Conservation (phyloP, 2,113 vertebrate genomes). For the Protobothrops flavoviridis region DNA sequence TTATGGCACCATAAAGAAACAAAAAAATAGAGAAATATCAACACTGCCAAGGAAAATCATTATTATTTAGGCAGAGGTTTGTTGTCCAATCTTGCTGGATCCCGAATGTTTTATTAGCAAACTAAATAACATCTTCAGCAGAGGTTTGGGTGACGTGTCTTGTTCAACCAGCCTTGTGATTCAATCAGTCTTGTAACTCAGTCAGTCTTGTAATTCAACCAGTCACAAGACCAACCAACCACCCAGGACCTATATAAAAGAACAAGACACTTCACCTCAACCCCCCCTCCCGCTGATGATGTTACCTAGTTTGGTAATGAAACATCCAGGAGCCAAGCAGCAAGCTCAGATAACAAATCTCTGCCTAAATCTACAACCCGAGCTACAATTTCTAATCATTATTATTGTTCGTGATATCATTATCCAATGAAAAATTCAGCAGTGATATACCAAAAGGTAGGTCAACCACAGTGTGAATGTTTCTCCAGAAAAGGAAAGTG, state of each 20-base stretch:
- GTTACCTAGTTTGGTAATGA: not conserved
- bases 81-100: no score
- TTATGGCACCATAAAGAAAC: not conserved
- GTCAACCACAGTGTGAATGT: not conserved
- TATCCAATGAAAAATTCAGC: not conserved
- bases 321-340: not conserved
- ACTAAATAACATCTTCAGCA: no score
- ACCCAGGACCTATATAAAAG: no score
- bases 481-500: accelerated
- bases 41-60: not conserved
- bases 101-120: no score
- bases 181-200: no score
- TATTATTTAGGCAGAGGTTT: no score
- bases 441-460: constrained; percentile 4
- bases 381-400: not conserved
- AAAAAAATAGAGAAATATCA: not conserved
- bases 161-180: no score
- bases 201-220: no score
- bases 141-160: no score
- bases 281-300: not conserved
- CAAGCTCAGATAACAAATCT: not conserved
- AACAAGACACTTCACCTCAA: no score
- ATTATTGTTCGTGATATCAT: not conserved
- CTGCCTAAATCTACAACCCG: not conserved
- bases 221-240: no score